A percentile compares a stretch with the other conserved stretches of the same genome.
phyloP scores from a whole-genome alignment of 2,797 vertebrate genomes.

The Amblyopsis hoosieri region DNA sequence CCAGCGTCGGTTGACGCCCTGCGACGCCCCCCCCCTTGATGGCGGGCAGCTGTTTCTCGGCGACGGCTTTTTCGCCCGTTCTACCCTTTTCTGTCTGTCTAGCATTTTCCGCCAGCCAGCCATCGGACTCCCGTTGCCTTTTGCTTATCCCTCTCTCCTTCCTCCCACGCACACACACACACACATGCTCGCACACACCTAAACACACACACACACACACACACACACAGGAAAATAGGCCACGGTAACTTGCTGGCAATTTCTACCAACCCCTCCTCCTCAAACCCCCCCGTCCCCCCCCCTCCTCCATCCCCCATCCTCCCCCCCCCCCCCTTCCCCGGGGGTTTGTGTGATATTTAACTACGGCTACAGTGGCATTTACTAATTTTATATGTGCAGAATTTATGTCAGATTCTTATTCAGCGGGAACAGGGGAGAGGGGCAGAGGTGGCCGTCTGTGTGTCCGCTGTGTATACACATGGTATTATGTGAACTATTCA shows the following conservation, averaged over 20 bases:
- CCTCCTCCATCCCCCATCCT: conserved; percentile 2
- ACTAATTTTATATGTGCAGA: conserved; percentile 89
- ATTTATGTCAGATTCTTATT: conserved; percentile 87
- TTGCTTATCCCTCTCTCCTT: conserved; percentile 22
- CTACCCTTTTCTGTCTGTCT: conserved; percentile 32
- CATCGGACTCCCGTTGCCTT: conserved; percentile 14
- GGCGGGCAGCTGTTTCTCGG: conserved; percentile 47
- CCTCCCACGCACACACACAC: not conserved
- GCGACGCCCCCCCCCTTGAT: conserved; percentile 33
- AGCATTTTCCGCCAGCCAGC: conserved; percentile 43
- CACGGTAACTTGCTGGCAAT: conserved; percentile 78
- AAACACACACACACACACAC: conserved; percentile 33
- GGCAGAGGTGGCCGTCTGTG: conserved; percentile 81
- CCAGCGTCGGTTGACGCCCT: not conserved
- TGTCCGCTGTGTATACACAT: conserved; percentile 84
- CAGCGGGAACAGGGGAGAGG: conserved; percentile 78
- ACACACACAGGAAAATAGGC: conserved; percentile 70
- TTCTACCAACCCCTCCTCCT: not conserved
- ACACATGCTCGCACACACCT: conserved; percentile 20
- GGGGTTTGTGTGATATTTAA: conserved; percentile 86
- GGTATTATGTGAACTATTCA: conserved; percentile 88
- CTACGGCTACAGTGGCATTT: conserved; percentile 88
- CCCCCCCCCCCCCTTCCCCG: conserved; percentile 34
- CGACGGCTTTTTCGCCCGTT: conserved; percentile 13
- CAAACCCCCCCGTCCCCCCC: conserved; percentile 6